These are phyloP conservation scores for Cryptotis parvus DNA, from an alignment of 2,113 vertebrate species.

Conservation along the genomic window DNA sequence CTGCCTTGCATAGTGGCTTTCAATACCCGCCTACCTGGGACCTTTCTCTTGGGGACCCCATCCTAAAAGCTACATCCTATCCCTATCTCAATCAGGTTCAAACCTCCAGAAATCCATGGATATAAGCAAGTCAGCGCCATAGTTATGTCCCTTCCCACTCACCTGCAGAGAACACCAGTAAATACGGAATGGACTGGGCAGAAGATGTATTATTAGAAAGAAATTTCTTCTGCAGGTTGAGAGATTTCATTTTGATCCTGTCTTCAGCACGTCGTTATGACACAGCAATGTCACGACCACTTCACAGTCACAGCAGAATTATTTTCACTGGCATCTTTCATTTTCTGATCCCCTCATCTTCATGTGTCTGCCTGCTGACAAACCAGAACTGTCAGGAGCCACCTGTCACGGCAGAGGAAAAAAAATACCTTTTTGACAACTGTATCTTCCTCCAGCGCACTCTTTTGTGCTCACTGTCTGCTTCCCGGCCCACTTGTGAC, in stretches of 20 bases:
- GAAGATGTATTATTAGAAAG: neutral
- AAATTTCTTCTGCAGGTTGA: conserved; percentile 46
- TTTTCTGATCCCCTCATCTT: conserved; percentile 74
- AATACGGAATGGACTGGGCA: conserved; percentile 6
- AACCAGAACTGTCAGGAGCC: conserved; percentile 76
- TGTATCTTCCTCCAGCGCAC: conserved; percentile 69
- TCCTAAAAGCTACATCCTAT: neutral
- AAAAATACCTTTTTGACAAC: conserved; percentile 73
- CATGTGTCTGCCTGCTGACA: conserved; percentile 78
- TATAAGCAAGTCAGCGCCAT: neutral
- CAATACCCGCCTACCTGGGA: neutral
- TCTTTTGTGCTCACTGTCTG: conserved; percentile 62
- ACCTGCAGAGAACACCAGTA: neutral
- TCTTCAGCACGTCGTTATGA: conserved; percentile 24
- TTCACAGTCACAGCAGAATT: conserved; percentile 61
- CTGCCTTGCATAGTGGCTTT: neutral
- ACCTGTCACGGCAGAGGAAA: conserved; percentile 72
- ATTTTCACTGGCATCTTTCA: conserved; percentile 75
- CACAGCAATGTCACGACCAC: conserved; percentile 66
- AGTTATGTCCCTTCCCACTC: neutral
- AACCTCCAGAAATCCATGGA: neutral
- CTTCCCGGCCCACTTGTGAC: conserved; percentile 68
- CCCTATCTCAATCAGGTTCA: neutral
- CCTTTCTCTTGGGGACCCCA: neutral
- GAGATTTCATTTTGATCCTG: conserved; percentile 72